Base-by-base conservation (phyloP, 2,888 invertebrate genomes). In the Perdita meconis region DNA sequence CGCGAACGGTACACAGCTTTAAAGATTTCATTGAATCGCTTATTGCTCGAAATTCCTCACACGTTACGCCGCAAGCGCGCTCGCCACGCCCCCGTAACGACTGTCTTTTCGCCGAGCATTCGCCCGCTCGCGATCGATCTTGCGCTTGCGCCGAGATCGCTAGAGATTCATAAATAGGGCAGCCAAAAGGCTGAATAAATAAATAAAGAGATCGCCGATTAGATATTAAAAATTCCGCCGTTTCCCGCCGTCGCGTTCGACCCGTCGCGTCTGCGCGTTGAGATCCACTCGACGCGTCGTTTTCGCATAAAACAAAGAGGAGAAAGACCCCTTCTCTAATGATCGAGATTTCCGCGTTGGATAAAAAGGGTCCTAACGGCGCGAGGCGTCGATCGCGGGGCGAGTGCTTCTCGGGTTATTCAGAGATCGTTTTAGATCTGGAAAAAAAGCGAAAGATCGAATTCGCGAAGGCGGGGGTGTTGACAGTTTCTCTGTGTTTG, bases 41-140 rank as follows among this genome's bases (percentile, higher is more conserved):
- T 91, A 91, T 91, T 91, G 90, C 90, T 91, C 89, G 85, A 89
- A 87, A 85, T 87, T 86, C 85, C 84, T 86, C 86, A 85, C 85
- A 81, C 78, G 69, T 65, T 55, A 66, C 77, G 44, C 36, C 56
- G 66, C 74, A 24, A n/a, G 44, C 71, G 59, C 55, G 77, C 40
- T 75, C 71, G 67, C 55, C 61, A 50, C 69, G 66, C 22, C 50
- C 19, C 38, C 65, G 50, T n/a, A n/a, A 38, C 65, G 42, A 47
- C 4, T 38, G 1, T 13, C 16, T 10, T 38, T 22, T 40, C 12
- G 1, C n/a, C 26, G 13, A 16, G 16, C 36, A 2, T 1, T 10
- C 1, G 5, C 1, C 26, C 53, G 36, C 42, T 65, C 59, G 64
- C 16, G 22, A 12, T 4, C 59, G 56, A 38, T 38, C 3, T 47